A percentile compares a stretch with the other conserved stretches of the same genome.
phyloP scores from a whole-genome alignment of 37 sponge, comb jelly and placozoan species.

The Oopsacas minuta region DNA sequence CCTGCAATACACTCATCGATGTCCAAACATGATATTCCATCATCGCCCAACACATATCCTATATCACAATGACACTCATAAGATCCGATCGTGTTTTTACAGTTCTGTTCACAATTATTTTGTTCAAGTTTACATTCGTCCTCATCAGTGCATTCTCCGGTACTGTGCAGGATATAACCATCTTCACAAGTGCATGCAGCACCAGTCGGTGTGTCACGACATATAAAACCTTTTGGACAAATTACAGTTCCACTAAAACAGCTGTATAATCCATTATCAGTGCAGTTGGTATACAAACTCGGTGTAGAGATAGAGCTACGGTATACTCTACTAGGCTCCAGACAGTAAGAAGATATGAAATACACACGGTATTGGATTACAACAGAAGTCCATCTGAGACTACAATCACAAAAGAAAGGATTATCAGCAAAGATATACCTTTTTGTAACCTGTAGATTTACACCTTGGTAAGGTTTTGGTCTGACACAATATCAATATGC shows the following conservation, averaged over 20 bases:
- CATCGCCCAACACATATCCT: background rate
- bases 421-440: background rate
- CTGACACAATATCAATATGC: too few relatives aligned
- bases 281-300: background rate
- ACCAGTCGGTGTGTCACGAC: background rate
- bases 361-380: background rate
- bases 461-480: too few relatives aligned
- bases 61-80: background rate
- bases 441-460: too few relatives aligned
- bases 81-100: background rate
- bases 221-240: background rate
- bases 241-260: background rate
- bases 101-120: background rate
- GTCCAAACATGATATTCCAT: background rate
- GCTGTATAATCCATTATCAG: background rate
- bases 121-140: background rate
- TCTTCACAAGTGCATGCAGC: background rate
- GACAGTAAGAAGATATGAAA: background rate
- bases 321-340: background rate
- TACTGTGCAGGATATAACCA: background rate
- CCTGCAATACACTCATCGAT: background rate
- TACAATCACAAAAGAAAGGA: slow-evolving; percentile 19
- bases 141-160: background rate
- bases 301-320: background rate
- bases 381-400: background rate